phyloP scores from a whole-genome alignment of 1,140 invertebrate genomes.

The Kradibia gibbosae region DNA sequence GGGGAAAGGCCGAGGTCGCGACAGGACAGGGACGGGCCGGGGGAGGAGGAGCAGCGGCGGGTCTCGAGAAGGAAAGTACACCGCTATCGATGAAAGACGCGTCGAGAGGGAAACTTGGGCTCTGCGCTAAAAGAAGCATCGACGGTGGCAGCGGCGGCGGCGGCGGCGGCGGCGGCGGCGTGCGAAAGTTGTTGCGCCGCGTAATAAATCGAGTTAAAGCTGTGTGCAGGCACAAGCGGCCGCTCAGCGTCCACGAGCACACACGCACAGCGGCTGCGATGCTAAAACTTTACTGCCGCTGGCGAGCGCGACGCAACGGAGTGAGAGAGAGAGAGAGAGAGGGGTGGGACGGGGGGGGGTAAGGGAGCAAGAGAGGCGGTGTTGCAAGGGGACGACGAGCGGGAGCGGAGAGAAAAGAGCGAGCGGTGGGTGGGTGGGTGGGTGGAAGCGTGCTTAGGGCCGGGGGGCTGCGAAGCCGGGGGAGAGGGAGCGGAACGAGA shows the following conservation, averaged over 20 bases:
- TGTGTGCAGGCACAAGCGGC: slow-evolving; percentile 40
- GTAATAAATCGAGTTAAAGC: slow-evolving; percentile 67
- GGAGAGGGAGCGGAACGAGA: neutral
- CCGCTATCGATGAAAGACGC: neutral
- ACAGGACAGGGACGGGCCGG: neutral
- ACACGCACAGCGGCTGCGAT: slow-evolving; percentile 52
- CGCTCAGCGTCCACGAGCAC: neutral
- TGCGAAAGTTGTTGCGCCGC: slow-evolving; percentile 57
- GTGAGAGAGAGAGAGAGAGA: neutral
- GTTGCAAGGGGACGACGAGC: neutral
- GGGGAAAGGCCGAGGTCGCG: neutral
- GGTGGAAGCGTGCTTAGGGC: neutral
- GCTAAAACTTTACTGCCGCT: neutral
- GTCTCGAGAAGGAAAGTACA: neutral
- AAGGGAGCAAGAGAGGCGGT: neutral
- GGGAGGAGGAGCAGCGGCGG: neutral
- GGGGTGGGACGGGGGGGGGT: neutral
- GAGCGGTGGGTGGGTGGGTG: neutral
- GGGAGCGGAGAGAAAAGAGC: neutral
- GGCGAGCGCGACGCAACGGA: neutral
- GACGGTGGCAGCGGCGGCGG: too few species aligned
- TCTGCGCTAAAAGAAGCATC: neutral
- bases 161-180: slow-evolving; percentile 28
- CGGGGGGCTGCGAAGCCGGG: too few species aligned
- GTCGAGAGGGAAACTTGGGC: neutral